Base-by-base conservation (phyloP, 1,140 invertebrate genomes). In the Pygmarrhopalites habei region DNA sequence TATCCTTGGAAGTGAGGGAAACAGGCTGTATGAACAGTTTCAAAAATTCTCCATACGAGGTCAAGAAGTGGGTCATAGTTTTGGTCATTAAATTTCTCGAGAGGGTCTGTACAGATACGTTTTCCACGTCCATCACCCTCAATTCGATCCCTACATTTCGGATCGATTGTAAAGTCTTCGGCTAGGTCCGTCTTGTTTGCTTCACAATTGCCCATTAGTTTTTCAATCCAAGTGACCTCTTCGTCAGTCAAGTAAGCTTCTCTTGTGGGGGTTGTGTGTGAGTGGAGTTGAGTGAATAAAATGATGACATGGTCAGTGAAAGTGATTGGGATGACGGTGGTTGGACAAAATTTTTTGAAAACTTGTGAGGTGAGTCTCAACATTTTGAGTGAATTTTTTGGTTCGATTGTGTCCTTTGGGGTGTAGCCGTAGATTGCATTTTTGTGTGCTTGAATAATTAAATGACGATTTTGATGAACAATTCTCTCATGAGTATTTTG, bases 21-120 rank as follows among this genome's bases (percentile, higher is more conserved):
- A 32, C 58, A 60, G 17, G 35, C 29, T 21, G 47, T 29, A 23
- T 60, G 58, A 12, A 60, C 58, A 2, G 51, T 14, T 35, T 60
- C 58, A 28, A 29, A 60, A 19, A 60, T 21, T 5, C 44, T 29
- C 58, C 58, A 60, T 1, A 49, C 30, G 14, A 51, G 21, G 30
- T 60, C 58, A 28, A 60, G 19, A 2, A 60, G 2, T 1, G 47
- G 32, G 15, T 60, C 58, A 4, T 14, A 60, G 17, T 17, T 30
- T 26, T 29, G 12, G 25, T 25, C 29, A 21, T 29, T 14, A 21
- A 30, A 51, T 29, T 49, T 19, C 14, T 51, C 21, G 3, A 25
- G 17, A 29, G 46, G 2, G 0, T 28, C 12, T n/a, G 43, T 30
- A n/a, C 58, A 60, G 23, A 60, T 60, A 12, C 4, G 5, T 5